Conservation (phyloP, 2,888 invertebrate species). For the Pseudoips prasinana region DNA sequence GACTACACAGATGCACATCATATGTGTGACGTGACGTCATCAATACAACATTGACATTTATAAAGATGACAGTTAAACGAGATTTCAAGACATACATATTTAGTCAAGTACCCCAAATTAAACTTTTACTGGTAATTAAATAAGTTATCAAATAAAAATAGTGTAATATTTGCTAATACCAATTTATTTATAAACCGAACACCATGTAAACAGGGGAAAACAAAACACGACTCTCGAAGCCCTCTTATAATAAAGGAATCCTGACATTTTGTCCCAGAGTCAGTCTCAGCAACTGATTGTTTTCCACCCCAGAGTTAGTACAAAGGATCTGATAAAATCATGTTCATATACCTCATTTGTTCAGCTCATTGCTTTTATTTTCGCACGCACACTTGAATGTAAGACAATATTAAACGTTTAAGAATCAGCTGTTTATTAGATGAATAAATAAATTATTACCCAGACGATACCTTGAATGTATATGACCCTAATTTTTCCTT, state of each 20-base stretch:
- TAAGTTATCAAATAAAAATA: too few species aligned
- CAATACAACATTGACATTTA: too few species aligned
- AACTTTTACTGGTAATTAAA: too few species aligned
- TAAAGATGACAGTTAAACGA: too few species aligned
- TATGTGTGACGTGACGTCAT: too few species aligned
- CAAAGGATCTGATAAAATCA: conserved; percentile 75
- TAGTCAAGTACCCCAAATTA: too few species aligned
- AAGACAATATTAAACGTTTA: conserved; percentile 32
- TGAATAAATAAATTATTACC: conserved; percentile 1
- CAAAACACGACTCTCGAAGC: conserved; percentile 62
- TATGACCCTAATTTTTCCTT: too few species aligned
- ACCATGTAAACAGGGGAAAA: conserved; percentile 49
- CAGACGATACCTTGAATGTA: neutral
- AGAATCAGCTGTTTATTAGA: conserved; percentile 2
- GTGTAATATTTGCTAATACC: too few species aligned
- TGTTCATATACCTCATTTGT: conserved; percentile 33
- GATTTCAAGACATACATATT: too few species aligned
- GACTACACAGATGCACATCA: too few species aligned
- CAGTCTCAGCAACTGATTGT: conserved; percentile 51
- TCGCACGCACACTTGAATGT: conserved; percentile 13
- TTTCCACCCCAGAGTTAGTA: conserved; percentile 61
- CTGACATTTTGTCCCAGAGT: conserved; percentile 42
- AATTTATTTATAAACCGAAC: conserved; percentile 28
- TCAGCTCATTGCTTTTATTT: conserved; percentile 26
- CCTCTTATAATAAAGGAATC: conserved; percentile 70